Conservation (phyloP, 1,140 invertebrate genomes). For the Pseudachorutes palmiensis region DNA sequence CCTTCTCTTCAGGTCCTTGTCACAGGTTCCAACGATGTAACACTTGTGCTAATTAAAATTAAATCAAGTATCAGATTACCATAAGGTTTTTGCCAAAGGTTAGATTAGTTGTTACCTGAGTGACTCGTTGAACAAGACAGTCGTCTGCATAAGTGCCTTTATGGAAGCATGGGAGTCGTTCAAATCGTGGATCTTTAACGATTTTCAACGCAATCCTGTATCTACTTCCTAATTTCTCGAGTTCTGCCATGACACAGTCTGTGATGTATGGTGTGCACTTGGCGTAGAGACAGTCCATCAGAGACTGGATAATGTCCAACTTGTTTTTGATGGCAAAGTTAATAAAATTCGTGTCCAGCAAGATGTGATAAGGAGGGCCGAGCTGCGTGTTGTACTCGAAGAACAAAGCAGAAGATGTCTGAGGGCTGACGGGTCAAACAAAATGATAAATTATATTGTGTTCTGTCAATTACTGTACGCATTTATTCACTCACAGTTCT, state of each 20-base stretch:
- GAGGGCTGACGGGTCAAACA: slow-evolving; percentile 53
- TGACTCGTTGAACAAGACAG: slow-evolving; percentile 91
- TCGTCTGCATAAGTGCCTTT: slow-evolving; percentile 99
- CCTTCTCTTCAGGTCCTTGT: slow-evolving; percentile 91
- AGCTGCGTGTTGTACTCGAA: slow-evolving; percentile 98
- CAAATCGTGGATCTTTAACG: slow-evolving; percentile 89
- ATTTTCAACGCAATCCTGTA: slow-evolving; percentile 93
- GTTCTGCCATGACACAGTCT: slow-evolving; percentile 96
- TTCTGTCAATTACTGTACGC: background rate
- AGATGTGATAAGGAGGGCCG: slow-evolving; percentile 93
- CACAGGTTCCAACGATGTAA: slow-evolving; percentile 98
- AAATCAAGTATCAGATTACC: too few species aligned
- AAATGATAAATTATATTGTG: slow-evolving; percentile 1
- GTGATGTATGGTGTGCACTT: slow-evolving; percentile 98
- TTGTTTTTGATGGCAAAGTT: slow-evolving; percentile 99
- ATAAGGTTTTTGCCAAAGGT: too few species aligned
- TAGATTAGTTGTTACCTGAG: slow-evolving; percentile 53
- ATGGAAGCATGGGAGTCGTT: slow-evolving; percentile 86
- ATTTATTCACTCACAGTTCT: slow-evolving; percentile 54
- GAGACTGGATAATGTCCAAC: slow-evolving; percentile 89
- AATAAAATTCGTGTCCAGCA: slow-evolving; percentile 98
- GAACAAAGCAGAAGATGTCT: slow-evolving; percentile 85
- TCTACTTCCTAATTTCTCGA: slow-evolving; percentile 93
- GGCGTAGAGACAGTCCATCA: slow-evolving; percentile 99
- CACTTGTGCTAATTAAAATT: slow-evolving; percentile 80